phyloP scores from a whole-genome alignment of 2,888 invertebrate genomes.

The Lordiphosa andalusiaca region DNA sequence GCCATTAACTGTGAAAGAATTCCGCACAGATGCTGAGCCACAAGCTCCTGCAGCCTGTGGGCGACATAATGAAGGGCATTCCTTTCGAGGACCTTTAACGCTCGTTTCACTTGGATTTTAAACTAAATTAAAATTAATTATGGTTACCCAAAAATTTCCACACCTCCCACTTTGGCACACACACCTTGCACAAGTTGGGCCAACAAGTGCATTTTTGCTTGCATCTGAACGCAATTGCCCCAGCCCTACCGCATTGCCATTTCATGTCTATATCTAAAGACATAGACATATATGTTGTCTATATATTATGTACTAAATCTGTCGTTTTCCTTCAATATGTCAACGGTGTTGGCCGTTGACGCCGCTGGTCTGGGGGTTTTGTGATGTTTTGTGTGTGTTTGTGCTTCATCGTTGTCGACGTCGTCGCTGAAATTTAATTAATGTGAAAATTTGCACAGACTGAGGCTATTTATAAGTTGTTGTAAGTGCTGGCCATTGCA shows the following conservation, averaged over 20 bases:
- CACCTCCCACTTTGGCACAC: too few species aligned
- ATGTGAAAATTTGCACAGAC: conserved; percentile 77
- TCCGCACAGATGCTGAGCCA: too few species aligned
- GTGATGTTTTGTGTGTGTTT: conserved; percentile 31
- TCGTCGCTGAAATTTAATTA: conserved; percentile 74
- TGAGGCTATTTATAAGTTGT: conserved; percentile 73
- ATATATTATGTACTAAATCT: conserved; percentile 74
- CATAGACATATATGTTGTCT: conserved; percentile 42
- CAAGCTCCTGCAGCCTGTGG: too few species aligned
- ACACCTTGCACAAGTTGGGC: too few species aligned
- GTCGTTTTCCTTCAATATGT: conserved; percentile 77
- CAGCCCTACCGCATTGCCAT: conserved; percentile 1
- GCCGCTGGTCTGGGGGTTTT: conserved; percentile 16
- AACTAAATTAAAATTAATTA: too few species aligned
- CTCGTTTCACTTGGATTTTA: too few species aligned
- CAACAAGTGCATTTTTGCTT: too few species aligned
- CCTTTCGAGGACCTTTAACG: too few species aligned
- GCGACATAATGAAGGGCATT: too few species aligned
- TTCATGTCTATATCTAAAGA: conserved; percentile 17
- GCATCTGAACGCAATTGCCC: too few species aligned
- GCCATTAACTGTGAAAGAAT: too few species aligned
- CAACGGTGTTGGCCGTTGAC: conserved; percentile 65
- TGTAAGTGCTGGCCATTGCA: conserved; percentile 63
- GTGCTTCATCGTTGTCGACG: conserved; percentile 35
- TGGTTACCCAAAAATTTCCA: too few species aligned